phyloP scores from a whole-genome alignment of 2,797 vertebrate species.

The Argya squamiceps region DNA sequence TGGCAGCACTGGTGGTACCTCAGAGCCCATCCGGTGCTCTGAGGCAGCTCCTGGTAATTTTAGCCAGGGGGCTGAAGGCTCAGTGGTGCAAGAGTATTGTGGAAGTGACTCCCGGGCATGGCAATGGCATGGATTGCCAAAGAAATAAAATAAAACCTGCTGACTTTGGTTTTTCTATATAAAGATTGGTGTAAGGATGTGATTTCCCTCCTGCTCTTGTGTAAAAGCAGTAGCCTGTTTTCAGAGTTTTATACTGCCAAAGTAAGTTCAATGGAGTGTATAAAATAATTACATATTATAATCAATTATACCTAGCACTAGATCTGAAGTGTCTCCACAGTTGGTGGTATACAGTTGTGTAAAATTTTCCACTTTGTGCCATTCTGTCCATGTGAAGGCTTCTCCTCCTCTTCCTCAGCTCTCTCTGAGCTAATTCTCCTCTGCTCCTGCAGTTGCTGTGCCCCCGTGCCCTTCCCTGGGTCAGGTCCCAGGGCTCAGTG shows the following conservation, averaged over 20 bases:
- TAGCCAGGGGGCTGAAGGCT: neutral
- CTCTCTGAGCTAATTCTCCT: neutral
- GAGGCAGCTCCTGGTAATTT: neutral
- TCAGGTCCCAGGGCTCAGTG: neutral
- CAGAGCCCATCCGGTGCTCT: neutral
- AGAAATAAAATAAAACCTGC: neutral
- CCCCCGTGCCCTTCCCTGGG: neutral
- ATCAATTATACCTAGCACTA: neutral
- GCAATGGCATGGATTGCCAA: neutral
- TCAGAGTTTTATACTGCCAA: neutral
- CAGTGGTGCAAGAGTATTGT: neutral
- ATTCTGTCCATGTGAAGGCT: neutral
- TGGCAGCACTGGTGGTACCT: neutral
- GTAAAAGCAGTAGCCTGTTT: neutral
- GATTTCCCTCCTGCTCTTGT: neutral
- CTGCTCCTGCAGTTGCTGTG: neutral
- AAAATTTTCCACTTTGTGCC: neutral
- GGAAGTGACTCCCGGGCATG: neutral
- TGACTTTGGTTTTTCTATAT: neutral
- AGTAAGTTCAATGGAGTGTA: neutral
- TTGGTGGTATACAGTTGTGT: neutral
- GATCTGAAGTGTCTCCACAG: neutral
- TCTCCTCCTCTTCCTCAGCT: neutral
- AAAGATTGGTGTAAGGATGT: neutral
- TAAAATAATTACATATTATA: neutral